phyloP scores from a whole-genome alignment of 2,113 vertebrate species.

The Forbesichthys papilliferus region DNA sequence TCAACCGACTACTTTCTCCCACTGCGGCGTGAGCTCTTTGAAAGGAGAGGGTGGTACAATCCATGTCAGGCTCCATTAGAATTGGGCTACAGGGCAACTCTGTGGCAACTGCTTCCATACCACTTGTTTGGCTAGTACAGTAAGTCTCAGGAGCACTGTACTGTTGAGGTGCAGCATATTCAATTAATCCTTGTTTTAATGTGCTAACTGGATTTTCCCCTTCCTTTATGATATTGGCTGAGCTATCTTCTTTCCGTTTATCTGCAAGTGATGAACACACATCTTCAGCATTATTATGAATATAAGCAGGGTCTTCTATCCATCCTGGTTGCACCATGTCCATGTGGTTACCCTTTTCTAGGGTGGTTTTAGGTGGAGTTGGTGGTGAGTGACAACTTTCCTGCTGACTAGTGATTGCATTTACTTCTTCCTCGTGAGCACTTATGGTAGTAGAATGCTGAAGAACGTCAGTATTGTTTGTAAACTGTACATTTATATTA shows the following conservation, averaged over 20 bases:
- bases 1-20: conserved; percentile 59
- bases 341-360: conserved; percentile 36
- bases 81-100: conserved; percentile 58
- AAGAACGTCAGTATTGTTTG: conserved; percentile 25
- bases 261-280: conserved; percentile 21
- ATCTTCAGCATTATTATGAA: conserved; percentile 8
- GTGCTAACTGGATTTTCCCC: conserved; percentile 26
- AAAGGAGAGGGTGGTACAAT: conserved; percentile 28
- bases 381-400: conserved; percentile 37
- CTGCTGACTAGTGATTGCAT: conserved; percentile 40
- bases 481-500: conserved; percentile 26
- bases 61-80: conserved; percentile 45
- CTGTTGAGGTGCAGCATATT: conserved; percentile 10
- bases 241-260: conserved; percentile 24
- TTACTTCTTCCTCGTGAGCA: conserved; percentile 26
- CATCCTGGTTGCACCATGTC: conserved; percentile 17
- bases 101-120: conserved; percentile 42
- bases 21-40: conserved; percentile 42
- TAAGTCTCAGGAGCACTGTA: conserved; percentile 31
- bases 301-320: conserved; percentile 28
- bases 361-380: background rate
- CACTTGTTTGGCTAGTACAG: conserved; percentile 20
- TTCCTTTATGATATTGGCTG: conserved; percentile 11
- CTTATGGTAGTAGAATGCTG: conserved; percentile 17
- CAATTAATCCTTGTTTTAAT: conserved; percentile 25